phyloP scores from a whole-genome alignment of 1,140 invertebrate genomes.

The Drosophila sucinea region DNA sequence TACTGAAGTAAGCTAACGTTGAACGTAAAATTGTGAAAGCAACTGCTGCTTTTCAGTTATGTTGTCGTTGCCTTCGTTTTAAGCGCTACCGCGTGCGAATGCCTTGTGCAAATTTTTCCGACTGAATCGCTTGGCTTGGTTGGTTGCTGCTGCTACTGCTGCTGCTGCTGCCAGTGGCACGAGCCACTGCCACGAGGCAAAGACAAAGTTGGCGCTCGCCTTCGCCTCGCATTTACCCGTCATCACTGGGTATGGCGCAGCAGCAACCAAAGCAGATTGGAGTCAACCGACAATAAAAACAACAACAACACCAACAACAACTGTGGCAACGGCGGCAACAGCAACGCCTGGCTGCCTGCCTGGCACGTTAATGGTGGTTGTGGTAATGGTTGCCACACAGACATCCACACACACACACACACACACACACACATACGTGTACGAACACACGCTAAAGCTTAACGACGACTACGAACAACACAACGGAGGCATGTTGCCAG shows the following conservation, averaged over 20 bases:
- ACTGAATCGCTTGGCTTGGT: constrained; percentile 66
- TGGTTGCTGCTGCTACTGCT: constrained; percentile 41
- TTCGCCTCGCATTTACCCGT: constrained; percentile 31
- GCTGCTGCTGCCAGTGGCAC: constrained; percentile 48
- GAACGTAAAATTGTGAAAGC: constrained; percentile 52
- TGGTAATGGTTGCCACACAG: constrained; percentile 77
- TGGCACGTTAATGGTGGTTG: constrained; percentile 80
- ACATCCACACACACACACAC: constrained; percentile 43
- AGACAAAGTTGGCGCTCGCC: constrained; percentile 29
- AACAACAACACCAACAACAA: constrained; percentile 54
- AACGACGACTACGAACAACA: constrained; percentile 35
- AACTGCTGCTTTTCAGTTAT: constrained; percentile 65
- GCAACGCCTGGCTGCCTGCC: constrained; percentile 66
- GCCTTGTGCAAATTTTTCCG: constrained; percentile 75
- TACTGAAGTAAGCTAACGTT: constrained; percentile 57
- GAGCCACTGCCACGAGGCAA: constrained; percentile 51
- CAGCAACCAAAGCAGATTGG: constrained; percentile 81
- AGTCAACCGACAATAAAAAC: constrained; percentile 82
- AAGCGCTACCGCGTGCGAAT: constrained; percentile 54
- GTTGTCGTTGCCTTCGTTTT: constrained; percentile 28
- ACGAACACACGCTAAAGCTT: constrained; percentile 44
- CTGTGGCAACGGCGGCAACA: constrained; percentile 42
- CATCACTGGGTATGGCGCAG: constrained; percentile 66
- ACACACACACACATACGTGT: constrained; percentile 22
- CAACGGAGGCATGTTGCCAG: constrained; percentile 58